These are phyloP conservation scores for Euschistus heros DNA, from an alignment of 1,140 invertebrate species.

Conservation along the genomic window DNA sequence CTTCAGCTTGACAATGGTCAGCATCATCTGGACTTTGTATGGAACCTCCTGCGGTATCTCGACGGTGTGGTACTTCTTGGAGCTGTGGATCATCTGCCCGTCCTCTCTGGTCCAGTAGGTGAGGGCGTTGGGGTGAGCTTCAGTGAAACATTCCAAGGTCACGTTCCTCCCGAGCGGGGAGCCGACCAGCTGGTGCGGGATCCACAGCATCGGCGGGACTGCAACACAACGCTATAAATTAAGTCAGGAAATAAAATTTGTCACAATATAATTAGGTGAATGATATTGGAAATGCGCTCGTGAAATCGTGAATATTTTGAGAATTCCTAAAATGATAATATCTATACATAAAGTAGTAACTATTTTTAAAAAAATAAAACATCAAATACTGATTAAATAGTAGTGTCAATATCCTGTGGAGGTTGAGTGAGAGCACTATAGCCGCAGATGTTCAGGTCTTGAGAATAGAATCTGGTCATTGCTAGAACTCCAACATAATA, in stretches of 20 bases:
- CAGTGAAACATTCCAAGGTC: constrained; percentile 77
- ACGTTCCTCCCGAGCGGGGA: constrained; percentile 67
- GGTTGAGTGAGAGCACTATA: too few relatives aligned
- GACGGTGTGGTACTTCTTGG: constrained; percentile 58
- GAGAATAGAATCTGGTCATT: too few relatives aligned
- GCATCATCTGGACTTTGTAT: constrained; percentile 75
- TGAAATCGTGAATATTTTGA: too few relatives aligned
- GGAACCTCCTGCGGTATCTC: constrained; percentile 47
- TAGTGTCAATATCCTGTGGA: too few relatives aligned
- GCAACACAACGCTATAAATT: constrained; percentile 34
- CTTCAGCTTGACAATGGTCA: constrained; percentile 62
- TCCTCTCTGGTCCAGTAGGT: constrained; percentile 86
- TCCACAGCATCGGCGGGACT: constrained; percentile 85
- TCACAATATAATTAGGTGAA: too few relatives aligned
- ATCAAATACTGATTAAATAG: too few relatives aligned
- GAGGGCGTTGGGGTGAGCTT: constrained; percentile 79
- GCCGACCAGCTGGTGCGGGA: constrained; percentile 80
- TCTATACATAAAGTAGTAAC: too few relatives aligned
- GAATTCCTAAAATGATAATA: too few relatives aligned
- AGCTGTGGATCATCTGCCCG: constrained; percentile 79
- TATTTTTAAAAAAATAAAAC: too few relatives aligned
- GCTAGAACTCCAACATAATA: too few relatives aligned
- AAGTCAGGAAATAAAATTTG: not conserved
- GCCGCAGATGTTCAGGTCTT: too few relatives aligned
- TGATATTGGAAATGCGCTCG: too few relatives aligned